phyloP scores from a whole-genome alignment of 1,140 invertebrate genomes.

The Polypedilum pembai region DNA sequence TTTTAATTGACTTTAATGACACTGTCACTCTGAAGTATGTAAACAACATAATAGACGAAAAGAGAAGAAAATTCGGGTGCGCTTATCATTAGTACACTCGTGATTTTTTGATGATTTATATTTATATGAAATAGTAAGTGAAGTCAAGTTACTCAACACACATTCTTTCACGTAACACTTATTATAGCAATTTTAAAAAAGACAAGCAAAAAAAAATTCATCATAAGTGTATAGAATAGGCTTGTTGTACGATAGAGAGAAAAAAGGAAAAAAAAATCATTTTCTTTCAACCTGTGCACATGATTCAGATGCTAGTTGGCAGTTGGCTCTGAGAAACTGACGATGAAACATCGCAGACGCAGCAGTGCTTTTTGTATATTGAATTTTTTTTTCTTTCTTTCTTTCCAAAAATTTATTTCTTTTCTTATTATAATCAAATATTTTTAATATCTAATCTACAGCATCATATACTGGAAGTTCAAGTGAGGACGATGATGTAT shows the following conservation, averaged over 20 bases:
- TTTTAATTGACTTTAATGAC: neutral
- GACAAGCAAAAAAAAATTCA: conserved; percentile 9
- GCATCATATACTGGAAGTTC: conserved; percentile 85
- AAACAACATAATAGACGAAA: neutral
- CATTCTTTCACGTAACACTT: conserved; percentile 25
- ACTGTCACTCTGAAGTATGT: neutral
- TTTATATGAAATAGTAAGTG: neutral
- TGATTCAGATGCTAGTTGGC: conserved; percentile 10
- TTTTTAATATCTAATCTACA: conserved; percentile 43
- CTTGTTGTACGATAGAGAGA: conserved; percentile 1
- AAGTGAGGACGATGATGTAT: conserved; percentile 56
- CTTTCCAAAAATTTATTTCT: conserved; percentile 15
- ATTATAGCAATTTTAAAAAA: neutral
- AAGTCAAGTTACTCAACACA: neutral
- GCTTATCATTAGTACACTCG: neutral
- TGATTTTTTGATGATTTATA: neutral
- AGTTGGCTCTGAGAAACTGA: conserved; percentile 8
- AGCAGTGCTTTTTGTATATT: neutral
- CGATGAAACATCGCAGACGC: conserved; percentile 26
- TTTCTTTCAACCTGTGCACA: conserved; percentile 11
- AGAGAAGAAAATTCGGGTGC: too few relatives aligned
- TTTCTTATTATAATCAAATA: neutral
- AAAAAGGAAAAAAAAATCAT: neutral
- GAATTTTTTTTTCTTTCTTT: conserved; percentile 30
- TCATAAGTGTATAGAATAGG: neutral